Conservation (phyloP, 2,888 invertebrate genomes). For the Orthosia incerta region DNA sequence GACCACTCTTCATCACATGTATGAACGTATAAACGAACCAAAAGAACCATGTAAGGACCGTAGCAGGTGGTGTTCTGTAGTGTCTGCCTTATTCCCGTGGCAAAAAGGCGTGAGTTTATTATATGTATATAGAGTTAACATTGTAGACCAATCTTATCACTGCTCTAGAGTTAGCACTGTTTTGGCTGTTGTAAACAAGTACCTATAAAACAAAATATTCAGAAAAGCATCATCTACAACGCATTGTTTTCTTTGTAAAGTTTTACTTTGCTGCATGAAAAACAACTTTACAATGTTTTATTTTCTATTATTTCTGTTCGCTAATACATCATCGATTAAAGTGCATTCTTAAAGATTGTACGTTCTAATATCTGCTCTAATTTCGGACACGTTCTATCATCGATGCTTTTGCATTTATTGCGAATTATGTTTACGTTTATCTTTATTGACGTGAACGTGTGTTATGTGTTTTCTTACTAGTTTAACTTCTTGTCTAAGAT, state of each 20-base stretch:
- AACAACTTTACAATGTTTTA: background rate
- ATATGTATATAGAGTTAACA: too few relatives aligned
- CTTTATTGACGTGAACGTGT: conserved; percentile 24
- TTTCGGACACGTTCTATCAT: conserved; percentile 31
- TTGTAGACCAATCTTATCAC: too few relatives aligned
- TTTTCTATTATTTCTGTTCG: background rate
- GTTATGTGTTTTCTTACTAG: conserved; percentile 7
- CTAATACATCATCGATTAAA: conserved; percentile 21
- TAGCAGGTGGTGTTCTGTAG: too few relatives aligned
- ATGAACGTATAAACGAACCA: too few relatives aligned
- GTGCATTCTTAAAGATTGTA: conserved; percentile 3
- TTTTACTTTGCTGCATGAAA: conserved; percentile 5
- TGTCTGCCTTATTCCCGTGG: too few relatives aligned
- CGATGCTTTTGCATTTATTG: conserved; percentile 35
- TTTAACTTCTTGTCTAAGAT: background rate
- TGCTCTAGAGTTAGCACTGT: too few relatives aligned
- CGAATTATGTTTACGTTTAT: conserved; percentile 30
- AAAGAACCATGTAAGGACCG: too few relatives aligned
- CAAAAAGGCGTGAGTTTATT: too few relatives aligned
- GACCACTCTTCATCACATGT: too few relatives aligned
- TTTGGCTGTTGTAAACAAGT: background rate
- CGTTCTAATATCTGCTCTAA: conserved; percentile 23
- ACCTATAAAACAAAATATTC: too few relatives aligned
- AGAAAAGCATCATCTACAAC: background rate
- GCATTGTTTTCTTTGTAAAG: background rate